Conservation (phyloP, 2,888 invertebrate species). For the Hirtodrosophila histrioides region DNA sequence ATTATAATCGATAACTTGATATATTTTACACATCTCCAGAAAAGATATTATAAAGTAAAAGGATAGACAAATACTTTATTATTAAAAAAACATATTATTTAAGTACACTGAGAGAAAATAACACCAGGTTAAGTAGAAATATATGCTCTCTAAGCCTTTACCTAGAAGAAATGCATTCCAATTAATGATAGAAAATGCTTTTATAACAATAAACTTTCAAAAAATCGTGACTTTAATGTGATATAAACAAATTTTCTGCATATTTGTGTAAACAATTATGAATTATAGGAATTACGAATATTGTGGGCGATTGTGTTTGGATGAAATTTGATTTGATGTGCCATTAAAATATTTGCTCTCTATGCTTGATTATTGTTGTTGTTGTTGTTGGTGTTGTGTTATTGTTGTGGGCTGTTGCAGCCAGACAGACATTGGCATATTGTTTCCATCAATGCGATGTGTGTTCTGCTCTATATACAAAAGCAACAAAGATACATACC, state of each 20-base stretch:
- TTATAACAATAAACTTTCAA: too few relatives aligned
- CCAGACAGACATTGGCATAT: conserved; percentile 28
- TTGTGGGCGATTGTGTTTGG: conserved; percentile 54
- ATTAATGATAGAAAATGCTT: too few relatives aligned
- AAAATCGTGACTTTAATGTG: too few relatives aligned
- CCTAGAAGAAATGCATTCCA: too few relatives aligned
- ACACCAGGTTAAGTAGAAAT: conserved; percentile 20
- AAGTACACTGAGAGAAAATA: too few relatives aligned
- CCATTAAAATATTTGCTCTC: conserved; percentile 54
- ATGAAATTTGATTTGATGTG: conserved; percentile 64
- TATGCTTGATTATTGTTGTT: conserved; percentile 32
- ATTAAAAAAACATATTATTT: too few relatives aligned
- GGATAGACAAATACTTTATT: too few relatives aligned
- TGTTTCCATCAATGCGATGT: conserved; percentile 49
- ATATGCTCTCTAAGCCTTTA: too few relatives aligned
- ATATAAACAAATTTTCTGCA: conserved; percentile 25
- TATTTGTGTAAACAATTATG: conserved; percentile 42
- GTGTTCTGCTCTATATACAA: conserved; percentile 43
- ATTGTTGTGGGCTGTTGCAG: conserved; percentile 34
- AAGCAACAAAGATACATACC: conserved; percentile 24
- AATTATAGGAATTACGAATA: conserved; percentile 31
- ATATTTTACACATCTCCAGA: too few relatives aligned
- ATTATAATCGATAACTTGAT: too few relatives aligned
- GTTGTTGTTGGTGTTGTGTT: conserved; percentile 19
- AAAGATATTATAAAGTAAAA: too few relatives aligned